Percentiles rank a stretch among this genome's conserved stretches.
Conservation (phyloP, 2,113 vertebrate species). For the Ctenodactylus gundi region DNA sequence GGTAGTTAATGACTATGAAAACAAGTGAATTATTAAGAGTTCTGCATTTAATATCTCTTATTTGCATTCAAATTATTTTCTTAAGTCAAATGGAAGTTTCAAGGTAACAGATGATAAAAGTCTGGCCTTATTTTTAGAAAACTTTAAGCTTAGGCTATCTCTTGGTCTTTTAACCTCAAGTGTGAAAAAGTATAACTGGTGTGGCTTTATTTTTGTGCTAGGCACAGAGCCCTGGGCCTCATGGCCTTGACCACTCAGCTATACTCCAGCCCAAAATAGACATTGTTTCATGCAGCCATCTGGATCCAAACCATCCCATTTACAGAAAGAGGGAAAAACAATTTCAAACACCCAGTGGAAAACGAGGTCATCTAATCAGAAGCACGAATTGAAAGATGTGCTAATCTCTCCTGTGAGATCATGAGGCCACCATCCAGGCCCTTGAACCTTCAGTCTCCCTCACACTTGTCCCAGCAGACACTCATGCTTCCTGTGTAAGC, state of each 20-base stretch:
- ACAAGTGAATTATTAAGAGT: conserved; percentile 37
- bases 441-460: too few relatives aligned
- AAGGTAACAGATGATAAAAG: background rate
- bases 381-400: background rate
- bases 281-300: background rate
- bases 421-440: background rate
- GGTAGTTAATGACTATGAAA: conserved; percentile 41
- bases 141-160: background rate
- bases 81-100: conserved; percentile 29
- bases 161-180: background rate
- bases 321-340: background rate
- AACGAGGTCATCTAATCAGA: background rate
- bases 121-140: conserved; percentile 24
- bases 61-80: conserved; percentile 51
- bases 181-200: background rate
- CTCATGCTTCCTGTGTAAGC: too few relatives aligned
- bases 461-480: background rate
- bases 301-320: background rate
- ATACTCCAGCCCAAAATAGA: background rate
- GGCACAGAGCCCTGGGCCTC: background rate
- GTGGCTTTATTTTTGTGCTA: background rate
- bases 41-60: conserved; percentile 29
- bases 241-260: background rate
- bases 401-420: background rate
- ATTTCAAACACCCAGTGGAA: background rate